Evolutionary conservation across 2,113 vertebrate genomes (phyloP).

Genomic region (Gnathonemus echidnorhynchus): DNA sequence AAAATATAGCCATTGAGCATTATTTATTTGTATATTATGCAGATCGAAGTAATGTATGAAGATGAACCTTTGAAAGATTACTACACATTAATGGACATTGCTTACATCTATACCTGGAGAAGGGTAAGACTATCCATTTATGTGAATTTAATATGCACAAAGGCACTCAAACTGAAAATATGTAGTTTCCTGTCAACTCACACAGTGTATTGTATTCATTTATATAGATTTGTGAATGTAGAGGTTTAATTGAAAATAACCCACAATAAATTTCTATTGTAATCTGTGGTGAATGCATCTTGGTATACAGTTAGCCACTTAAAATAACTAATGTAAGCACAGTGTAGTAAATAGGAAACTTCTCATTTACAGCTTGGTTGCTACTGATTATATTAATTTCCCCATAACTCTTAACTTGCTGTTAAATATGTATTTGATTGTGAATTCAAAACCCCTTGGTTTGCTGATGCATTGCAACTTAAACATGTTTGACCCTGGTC

Average conservation of each 20-base stretch:
- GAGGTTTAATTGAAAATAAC: neutral
- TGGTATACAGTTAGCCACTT: neutral
- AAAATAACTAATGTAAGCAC: neutral
- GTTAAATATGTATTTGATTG: neutral
- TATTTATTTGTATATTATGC: neutral
- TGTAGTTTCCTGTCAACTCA: neutral
- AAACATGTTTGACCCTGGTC: neutral
- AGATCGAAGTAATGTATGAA: conserved; percentile 99
- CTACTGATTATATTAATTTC: neutral
- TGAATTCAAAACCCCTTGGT: neutral
- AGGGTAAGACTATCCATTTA: conserved; percentile 64
- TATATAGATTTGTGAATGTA: neutral
- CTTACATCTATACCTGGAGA: conserved; percentile 99
- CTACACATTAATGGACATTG: conserved; percentile 99
- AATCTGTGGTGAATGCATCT: neutral
- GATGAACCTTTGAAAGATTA: conserved; percentile 98
- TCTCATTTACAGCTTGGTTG: neutral
- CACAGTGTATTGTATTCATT: neutral
- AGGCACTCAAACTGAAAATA: neutral
- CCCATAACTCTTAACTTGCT: neutral
- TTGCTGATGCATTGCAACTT: neutral
- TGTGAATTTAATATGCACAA: neutral
- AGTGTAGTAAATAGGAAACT: neutral
- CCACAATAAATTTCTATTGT: neutral
- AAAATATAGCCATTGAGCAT: neutral